Evolutionary conservation across 2,888 invertebrate species (phyloP).

Genomic region (Acanthacorydalis orientalis): DNA sequence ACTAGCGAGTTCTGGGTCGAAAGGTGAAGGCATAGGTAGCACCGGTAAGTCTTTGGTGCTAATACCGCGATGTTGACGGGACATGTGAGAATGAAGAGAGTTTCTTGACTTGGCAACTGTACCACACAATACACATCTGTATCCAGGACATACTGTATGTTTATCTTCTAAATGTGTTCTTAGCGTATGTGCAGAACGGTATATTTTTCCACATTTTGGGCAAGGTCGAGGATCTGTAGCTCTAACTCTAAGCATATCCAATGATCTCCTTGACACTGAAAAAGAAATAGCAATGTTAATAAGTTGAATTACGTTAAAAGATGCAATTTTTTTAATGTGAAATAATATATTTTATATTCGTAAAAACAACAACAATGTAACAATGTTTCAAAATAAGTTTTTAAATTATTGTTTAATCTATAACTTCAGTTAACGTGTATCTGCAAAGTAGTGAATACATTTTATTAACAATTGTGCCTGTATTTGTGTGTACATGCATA

Average conservation of each 20-base stretch:
- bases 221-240: conserved; percentile 86
- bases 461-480: too few relatives aligned
- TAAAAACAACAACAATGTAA: too few relatives aligned
- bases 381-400: too few relatives aligned
- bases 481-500: too few relatives aligned
- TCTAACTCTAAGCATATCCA: conserved; percentile 72
- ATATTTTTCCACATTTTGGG: conserved; percentile 85
- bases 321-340: too few relatives aligned
- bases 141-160: conserved; percentile 84
- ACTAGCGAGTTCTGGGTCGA: conserved; percentile 79
- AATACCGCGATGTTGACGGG: conserved; percentile 81
- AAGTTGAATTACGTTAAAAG: too few relatives aligned
- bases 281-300: conserved; percentile 10
- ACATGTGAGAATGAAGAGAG: conserved; percentile 87
- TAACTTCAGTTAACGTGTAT: too few relatives aligned
- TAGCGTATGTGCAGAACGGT: conserved; percentile 78
- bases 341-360: too few relatives aligned
- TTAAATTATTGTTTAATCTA: too few relatives aligned
- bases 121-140: conserved; percentile 80
- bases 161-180: conserved; percentile 86
- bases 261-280: conserved; percentile 56
- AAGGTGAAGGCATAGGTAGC: conserved; percentile 81
- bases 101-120: conserved; percentile 86
- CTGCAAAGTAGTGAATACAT: too few relatives aligned
- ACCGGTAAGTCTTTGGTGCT: conserved; percentile 87